A percentile compares a stretch with the other conserved stretches of the same genome.
Conservation (phyloP, 2,888 invertebrate species). For the Latrodectus hesperus region DNA sequence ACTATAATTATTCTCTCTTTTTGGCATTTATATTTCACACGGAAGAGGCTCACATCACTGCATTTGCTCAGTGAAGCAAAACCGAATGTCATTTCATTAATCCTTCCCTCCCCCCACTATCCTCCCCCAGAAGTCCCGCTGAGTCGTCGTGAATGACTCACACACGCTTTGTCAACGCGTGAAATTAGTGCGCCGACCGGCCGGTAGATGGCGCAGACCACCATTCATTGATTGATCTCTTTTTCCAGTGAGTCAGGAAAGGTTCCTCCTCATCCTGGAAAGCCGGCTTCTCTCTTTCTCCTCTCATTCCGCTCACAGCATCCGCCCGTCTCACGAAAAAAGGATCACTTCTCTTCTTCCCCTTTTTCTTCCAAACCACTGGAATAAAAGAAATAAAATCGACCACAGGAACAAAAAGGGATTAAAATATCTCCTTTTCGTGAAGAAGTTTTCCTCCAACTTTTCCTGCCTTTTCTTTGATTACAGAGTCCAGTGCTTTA, state of each 20-base stretch:
- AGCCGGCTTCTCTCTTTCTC: background rate
- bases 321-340: conserved; percentile 28
- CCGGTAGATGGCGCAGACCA: conserved; percentile 6
- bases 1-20: background rate
- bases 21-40: background rate
- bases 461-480: no score
- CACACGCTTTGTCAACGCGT: background rate
- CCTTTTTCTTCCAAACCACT: background rate
- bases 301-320: conserved; percentile 24
- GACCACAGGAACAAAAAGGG: background rate
- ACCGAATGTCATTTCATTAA: conserved; percentile 35
- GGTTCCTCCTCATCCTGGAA: conserved; percentile 19
- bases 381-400: background rate
- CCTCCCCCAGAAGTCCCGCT: background rate
- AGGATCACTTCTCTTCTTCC: background rate
- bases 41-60: background rate
- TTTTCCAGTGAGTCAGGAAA: background rate
- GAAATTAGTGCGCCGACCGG: background rate
- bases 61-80: conserved; percentile 10
- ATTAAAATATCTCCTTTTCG: background rate
- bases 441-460: background rate
- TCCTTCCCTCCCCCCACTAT: background rate
- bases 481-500: no score
- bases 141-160: conserved; percentile 22
- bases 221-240: conserved; percentile 31